Percentiles rank a stretch among this genome's conserved stretches.
Evolutionary conservation across 2,113 vertebrate species (phyloP).

Genomic region (Oreotrochilus melanogaster): DNA sequence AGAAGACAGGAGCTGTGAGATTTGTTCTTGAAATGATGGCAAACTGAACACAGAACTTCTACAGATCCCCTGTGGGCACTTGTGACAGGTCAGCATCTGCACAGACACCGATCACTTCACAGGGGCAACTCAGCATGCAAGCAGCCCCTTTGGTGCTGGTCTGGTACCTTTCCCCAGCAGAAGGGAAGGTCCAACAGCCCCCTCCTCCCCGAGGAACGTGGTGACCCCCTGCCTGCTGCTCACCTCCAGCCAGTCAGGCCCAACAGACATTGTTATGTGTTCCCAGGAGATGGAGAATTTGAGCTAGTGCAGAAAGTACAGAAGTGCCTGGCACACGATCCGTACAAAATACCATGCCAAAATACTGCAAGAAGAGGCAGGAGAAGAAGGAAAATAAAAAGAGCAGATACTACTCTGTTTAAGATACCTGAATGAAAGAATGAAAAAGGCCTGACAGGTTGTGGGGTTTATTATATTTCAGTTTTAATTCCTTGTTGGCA

Average conservation of each 20-base stretch:
- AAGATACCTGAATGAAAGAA: not conserved
- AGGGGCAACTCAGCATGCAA: not conserved
- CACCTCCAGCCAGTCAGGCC: not conserved
- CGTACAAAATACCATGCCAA: not conserved
- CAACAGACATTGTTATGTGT: rapidly evolving
- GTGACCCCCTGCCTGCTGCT: not conserved
- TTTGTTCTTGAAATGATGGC: not conserved
- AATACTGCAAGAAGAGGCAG: not conserved
- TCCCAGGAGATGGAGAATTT: not conserved
- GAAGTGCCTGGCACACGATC: rapidly evolving
- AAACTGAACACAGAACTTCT: not conserved
- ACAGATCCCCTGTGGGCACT: rapidly evolving
- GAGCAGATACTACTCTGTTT: not conserved
- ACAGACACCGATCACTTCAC: not conserved
- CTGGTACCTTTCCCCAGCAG: not conserved
- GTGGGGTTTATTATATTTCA: not conserved
- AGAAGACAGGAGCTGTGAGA: not conserved
- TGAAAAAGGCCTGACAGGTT: not conserved
- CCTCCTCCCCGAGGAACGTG: not conserved
- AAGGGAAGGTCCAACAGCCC: not conserved
- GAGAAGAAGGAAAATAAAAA: not conserved
- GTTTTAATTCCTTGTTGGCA: constrained; percentile 51
- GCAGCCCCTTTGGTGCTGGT: too few relatives aligned
- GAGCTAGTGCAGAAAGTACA: not conserved
- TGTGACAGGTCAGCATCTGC: rapidly evolving